phyloP scores from a whole-genome alignment of 30 jellyfish, hydroid and myxozoan genomes.

The Chironex yamaguchii region DNA sequence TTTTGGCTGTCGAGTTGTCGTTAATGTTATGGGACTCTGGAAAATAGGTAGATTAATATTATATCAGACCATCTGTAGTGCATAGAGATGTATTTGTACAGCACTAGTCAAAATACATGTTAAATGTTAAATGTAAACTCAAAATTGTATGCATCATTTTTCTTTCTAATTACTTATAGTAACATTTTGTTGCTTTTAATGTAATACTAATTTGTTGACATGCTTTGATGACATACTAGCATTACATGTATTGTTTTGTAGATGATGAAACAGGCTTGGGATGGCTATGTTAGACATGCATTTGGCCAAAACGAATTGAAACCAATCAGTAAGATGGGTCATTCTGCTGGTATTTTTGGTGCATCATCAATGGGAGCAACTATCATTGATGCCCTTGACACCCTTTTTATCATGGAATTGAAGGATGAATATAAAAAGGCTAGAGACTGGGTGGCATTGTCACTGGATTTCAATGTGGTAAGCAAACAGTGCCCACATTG shows the following conservation, averaged over 20 bases:
- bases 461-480: slow-evolving; percentile 79
- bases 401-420: slow-evolving; percentile 93
- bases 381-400: slow-evolving; percentile 93
- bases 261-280: slow-evolving; percentile 99
- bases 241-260: slow-evolving; percentile 8
- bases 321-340: slow-evolving; percentile 94
- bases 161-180: background rate
- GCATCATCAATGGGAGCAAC: slow-evolving; percentile 96
- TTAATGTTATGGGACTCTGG: too few relatives aligned
- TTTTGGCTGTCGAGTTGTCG: too few relatives aligned
- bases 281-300: slow-evolving; percentile 92
- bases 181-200: background rate
- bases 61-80: too few relatives aligned
- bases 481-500: too few relatives aligned
- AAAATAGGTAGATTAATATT: too few relatives aligned
- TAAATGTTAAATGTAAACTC: too few relatives aligned
- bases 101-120: too few relatives aligned
- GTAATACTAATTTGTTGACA: background rate
- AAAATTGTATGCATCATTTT: too few relatives aligned
- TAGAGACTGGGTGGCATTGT: slow-evolving; percentile 96
- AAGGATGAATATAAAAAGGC: slow-evolving; percentile 94
- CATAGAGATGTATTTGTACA: too few relatives aligned
- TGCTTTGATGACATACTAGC: background rate
- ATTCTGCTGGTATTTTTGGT: slow-evolving; percentile 99
- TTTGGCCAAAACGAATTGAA: slow-evolving; percentile 95